Conservation (phyloP, 2,113 vertebrate genomes). For the Megaceryle maxima region DNA sequence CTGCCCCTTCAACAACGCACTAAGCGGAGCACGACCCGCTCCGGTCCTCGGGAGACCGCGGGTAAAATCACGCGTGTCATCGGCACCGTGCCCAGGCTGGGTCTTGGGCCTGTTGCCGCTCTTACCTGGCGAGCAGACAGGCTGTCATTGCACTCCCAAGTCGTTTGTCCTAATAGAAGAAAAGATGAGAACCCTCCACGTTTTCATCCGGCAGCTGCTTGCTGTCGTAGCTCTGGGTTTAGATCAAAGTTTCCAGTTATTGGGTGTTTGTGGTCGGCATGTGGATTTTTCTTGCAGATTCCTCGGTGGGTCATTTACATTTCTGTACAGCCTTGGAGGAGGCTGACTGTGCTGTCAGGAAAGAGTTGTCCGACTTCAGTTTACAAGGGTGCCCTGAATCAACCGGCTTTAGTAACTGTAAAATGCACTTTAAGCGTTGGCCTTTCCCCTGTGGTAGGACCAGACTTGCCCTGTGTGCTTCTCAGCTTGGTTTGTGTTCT, state of each 20-base stretch:
- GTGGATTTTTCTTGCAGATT: not conserved
- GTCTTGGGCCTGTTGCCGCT: fast-evolving
- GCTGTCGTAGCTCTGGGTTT: not conserved
- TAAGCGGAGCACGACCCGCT: no score
- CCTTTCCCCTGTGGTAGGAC: not conserved
- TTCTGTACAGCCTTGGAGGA: fast-evolving
- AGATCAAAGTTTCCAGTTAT: not conserved
- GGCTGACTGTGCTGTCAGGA: not conserved
- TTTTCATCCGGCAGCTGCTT: not conserved
- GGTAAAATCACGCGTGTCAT: fast-evolving
- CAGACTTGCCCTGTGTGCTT: not conserved
- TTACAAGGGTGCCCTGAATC: not conserved
- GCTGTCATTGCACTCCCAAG: not conserved
- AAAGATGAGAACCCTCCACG: not conserved
- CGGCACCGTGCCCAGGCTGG: not conserved
- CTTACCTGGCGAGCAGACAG: fast-evolving
- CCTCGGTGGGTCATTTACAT: not conserved
- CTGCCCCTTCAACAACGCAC: not conserved
- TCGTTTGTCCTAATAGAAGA: not conserved
- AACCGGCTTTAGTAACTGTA: not conserved
- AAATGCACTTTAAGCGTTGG: not conserved
- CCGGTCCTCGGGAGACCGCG: not conserved
- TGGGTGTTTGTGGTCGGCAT: no score
- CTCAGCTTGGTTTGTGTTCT: not conserved
- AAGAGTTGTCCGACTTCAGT: not conserved